Evolutionary conservation across 2,888 invertebrate species (phyloP).

Genomic region (Autographa gamma): DNA sequence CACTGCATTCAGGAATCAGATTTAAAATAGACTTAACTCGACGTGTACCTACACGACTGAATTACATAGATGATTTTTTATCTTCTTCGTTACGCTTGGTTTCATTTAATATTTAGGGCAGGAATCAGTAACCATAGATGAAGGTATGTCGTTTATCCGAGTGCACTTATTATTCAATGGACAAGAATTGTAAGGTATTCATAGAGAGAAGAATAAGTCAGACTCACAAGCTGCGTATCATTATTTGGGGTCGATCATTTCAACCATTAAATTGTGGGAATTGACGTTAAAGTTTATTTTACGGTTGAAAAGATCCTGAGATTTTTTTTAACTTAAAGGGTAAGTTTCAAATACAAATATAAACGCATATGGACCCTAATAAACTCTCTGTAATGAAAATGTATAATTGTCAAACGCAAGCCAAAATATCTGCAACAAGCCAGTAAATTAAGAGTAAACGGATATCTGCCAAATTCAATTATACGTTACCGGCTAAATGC

Average conservation of each 20-base stretch:
- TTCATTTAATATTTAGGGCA: not conserved
- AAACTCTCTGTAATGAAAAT: not conserved
- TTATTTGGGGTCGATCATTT: not conserved
- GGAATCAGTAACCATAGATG: not conserved
- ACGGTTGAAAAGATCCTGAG: not conserved
- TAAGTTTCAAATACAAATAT: not conserved
- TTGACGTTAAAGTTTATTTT: not conserved
- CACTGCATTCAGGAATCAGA: constrained; percentile 73
- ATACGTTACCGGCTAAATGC: not conserved
- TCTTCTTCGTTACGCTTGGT: not conserved
- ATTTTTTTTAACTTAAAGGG: not conserved
- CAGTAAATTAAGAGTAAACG: not conserved
- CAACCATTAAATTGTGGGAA: constrained; percentile 2
- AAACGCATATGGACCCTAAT: not conserved
- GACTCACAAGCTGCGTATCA: not conserved
- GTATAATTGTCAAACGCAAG: not conserved
- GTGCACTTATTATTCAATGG: not conserved
- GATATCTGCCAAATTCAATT: not conserved
- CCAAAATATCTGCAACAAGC: not conserved
- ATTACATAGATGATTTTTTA: not conserved
- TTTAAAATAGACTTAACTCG: constrained; percentile 75
- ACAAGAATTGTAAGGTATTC: not conserved
- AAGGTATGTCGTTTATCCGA: not conserved
- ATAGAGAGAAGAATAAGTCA: not conserved
- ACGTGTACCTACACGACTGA: constrained; percentile 7